Evolutionary conservation across 2,113 vertebrate genomes (phyloP).

Genomic region (Elanus axillaris): DNA sequence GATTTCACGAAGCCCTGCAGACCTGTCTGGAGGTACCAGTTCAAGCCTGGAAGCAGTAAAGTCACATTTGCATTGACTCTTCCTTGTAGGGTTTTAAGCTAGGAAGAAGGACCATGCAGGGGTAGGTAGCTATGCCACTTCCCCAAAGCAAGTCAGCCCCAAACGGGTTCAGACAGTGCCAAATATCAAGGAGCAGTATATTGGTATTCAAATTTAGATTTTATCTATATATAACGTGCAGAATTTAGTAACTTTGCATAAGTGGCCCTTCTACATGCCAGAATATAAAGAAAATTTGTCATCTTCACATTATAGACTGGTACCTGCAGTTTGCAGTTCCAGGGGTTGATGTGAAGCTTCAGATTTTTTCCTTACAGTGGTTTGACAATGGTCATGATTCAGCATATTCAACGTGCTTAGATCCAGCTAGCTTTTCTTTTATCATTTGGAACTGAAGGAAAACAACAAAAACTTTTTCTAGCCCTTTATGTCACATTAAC

Average conservation of each 20-base stretch:
- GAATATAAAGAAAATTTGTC: background rate
- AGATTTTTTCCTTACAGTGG: background rate
- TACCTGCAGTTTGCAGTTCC: background rate
- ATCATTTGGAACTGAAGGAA: background rate
- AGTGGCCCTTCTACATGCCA: background rate
- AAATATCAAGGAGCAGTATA: constrained; percentile 19
- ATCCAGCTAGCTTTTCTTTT: background rate
- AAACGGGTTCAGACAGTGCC: constrained; percentile 24
- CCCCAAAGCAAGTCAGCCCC: constrained; percentile 10
- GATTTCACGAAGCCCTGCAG: background rate
- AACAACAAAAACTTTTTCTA: background rate
- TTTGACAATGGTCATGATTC: background rate
- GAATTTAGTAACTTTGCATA: constrained; percentile 20
- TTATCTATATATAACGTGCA: constrained; percentile 8
- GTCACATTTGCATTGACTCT: constrained; percentile 45
- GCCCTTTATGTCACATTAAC: background rate
- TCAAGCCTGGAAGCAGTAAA: constrained; percentile 17
- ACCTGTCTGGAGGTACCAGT: constrained; percentile 15
- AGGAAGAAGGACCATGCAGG: background rate
- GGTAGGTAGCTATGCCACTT: background rate
- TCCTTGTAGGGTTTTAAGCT: background rate
- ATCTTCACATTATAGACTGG: background rate
- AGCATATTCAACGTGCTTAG: background rate
- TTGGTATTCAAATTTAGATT: constrained; percentile 26
- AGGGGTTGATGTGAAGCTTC: background rate